Evolutionary conservation across 2,113 vertebrate genomes (phyloP).

Genomic region (Plecotus auritus): DNA sequence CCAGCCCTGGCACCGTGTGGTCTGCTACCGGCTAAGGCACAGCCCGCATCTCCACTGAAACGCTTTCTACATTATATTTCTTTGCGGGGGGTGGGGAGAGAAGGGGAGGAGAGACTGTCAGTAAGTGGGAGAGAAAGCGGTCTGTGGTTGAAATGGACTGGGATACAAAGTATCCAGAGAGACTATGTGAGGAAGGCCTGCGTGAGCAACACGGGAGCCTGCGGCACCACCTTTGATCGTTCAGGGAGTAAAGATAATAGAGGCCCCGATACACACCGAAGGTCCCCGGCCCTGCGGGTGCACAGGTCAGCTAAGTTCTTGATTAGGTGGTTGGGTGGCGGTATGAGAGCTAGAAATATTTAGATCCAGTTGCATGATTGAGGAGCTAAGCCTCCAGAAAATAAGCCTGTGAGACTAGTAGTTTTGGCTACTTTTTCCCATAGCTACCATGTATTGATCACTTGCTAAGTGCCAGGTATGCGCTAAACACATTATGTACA

Average conservation of each 20-base stretch:
- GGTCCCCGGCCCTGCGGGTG: neutral
- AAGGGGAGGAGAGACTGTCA: neutral
- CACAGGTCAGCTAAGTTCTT: neutral
- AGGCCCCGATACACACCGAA: neutral
- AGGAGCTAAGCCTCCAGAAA: neutral
- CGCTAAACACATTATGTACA: neutral
- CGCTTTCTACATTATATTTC: neutral
- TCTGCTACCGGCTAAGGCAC: neutral
- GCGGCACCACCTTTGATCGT: neutral
- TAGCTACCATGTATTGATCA: neutral
- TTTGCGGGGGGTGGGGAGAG: neutral
- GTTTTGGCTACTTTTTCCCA: neutral
- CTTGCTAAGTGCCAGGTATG: neutral
- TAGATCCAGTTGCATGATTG: neutral
- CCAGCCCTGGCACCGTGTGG: neutral
- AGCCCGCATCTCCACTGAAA: neutral
- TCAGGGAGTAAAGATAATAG: neutral
- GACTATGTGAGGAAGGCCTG: neutral
- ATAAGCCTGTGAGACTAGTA: neutral
- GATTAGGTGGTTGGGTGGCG: neutral
- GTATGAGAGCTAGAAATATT: neutral
- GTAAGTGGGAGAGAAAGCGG: neutral
- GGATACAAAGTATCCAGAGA: neutral
- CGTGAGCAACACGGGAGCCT: neutral
- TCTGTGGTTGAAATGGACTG: neutral